A percentile compares a stretch with the other conserved stretches of the same genome.
phyloP scores from a whole-genome alignment of 1,140 invertebrate species.

The Reticulitermes speratus region DNA sequence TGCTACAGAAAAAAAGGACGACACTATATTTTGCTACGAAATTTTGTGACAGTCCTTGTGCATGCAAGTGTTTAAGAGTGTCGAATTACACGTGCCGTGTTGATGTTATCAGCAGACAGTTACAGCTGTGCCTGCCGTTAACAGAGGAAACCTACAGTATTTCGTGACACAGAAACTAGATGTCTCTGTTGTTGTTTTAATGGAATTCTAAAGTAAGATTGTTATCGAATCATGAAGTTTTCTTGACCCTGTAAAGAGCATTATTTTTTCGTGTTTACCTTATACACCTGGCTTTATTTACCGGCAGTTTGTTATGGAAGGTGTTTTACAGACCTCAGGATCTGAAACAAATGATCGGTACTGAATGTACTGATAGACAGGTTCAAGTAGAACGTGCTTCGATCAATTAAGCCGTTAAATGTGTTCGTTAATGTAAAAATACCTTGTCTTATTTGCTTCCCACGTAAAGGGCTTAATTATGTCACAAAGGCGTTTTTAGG shows the following conservation, averaged over 20 bases:
- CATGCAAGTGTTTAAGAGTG: neutral
- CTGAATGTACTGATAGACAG: neutral
- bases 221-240: neutral
- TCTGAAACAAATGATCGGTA: neutral
- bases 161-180: neutral
- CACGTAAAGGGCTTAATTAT: neutral
- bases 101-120: neutral
- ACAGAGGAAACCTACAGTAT: neutral
- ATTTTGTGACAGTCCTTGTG: neutral
- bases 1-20: neutral
- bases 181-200: neutral
- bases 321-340: neutral
- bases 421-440: neutral
- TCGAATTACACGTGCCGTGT: neutral
- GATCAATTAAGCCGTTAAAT: neutral
- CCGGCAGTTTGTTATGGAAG: neutral
- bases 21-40: neutral
- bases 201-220: neutral
- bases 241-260: neutral
- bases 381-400: neutral
- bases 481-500: neutral
- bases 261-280: neutral
- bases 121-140: neutral
- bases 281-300: neutral
- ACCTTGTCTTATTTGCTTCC: neutral